A percentile compares a stretch with the other conserved stretches of the same genome.
These are phyloP conservation scores for Agonopterix subpropinquella DNA, from an alignment of 2,888 invertebrate species.

Conservation along the genomic window DNA sequence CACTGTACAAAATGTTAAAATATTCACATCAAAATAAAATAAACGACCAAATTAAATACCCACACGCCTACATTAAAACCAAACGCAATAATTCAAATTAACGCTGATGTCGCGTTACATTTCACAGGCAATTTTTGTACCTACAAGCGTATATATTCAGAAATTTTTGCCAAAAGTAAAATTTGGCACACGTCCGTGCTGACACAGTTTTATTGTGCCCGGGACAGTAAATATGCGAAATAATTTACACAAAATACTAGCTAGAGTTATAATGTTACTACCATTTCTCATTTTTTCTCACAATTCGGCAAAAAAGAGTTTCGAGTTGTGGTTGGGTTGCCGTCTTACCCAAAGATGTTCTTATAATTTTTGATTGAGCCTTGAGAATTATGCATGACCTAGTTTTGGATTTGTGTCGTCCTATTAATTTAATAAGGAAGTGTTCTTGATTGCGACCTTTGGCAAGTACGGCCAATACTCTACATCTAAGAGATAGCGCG, in stretches of 20 bases:
- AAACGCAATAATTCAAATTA: conserved; percentile 10
- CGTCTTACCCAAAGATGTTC: too few relatives aligned
- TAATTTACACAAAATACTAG: conserved; percentile 10
- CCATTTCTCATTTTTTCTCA: background rate
- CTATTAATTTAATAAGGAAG: too few relatives aligned
- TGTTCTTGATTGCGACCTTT: too few relatives aligned
- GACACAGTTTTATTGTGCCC: conserved; percentile 11
- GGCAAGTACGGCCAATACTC: too few relatives aligned
- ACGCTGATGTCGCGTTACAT: conserved; percentile 5
- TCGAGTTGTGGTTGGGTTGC: too few relatives aligned
- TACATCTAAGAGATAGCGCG: too few relatives aligned
- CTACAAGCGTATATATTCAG: background rate
- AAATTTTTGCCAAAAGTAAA: conserved; percentile 7
- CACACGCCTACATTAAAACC: conserved; percentile 4
- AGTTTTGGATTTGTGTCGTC: too few relatives aligned
- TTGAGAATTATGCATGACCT: too few relatives aligned
- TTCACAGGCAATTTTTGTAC: background rate
- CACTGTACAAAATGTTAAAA: too few relatives aligned
- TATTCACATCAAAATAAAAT: background rate
- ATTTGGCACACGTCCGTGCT: conserved; percentile 11
- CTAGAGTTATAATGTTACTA: background rate
- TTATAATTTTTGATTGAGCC: too few relatives aligned
- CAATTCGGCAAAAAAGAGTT: too few relatives aligned
- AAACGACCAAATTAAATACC: background rate
- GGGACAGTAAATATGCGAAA: conserved; percentile 16